phyloP scores from a whole-genome alignment of 2,797 vertebrate genomes.

The Pelobates cultripes region DNA sequence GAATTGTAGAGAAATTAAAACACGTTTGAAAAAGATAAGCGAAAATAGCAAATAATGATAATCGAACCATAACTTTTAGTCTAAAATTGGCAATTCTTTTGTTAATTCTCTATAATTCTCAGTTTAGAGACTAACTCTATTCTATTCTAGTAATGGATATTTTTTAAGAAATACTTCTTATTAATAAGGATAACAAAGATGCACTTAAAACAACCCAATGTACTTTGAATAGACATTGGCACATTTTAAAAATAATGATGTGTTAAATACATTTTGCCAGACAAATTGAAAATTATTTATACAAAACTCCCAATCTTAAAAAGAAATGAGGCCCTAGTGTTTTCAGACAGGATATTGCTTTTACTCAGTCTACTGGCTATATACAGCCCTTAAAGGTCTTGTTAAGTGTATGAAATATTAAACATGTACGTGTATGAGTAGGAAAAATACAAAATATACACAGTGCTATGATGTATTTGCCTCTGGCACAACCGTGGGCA shows the following conservation, averaged over 20 bases:
- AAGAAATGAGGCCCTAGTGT: slow-evolving; percentile 55
- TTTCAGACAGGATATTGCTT: slow-evolving; percentile 46
- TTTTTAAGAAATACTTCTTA: background rate
- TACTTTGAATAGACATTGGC: background rate
- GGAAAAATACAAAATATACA: background rate
- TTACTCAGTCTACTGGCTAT: background rate
- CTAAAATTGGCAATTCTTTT: no score
- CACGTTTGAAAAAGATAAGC: no score
- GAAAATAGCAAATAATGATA: no score
- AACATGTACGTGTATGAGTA: background rate
- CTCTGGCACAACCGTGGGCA: no score
- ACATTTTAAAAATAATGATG: slow-evolving; percentile 4
- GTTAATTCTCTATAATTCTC: no score
- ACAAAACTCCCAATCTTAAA: slow-evolving; percentile 57
- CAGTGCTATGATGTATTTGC: background rate
- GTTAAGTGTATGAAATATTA: background rate
- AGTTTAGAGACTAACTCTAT: no score
- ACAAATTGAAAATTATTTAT: slow-evolving; percentile 47
- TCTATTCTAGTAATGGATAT: background rate
- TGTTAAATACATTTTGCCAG: slow-evolving; percentile 5
- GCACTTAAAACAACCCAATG: background rate
- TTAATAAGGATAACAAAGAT: background rate
- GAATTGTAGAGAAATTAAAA: no score
- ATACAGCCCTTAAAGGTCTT: background rate
- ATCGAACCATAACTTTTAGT: no score